These are phyloP conservation scores for Diphyllodes magnificus DNA, from an alignment of 2,113 vertebrate genomes.

Conservation along the genomic window DNA sequence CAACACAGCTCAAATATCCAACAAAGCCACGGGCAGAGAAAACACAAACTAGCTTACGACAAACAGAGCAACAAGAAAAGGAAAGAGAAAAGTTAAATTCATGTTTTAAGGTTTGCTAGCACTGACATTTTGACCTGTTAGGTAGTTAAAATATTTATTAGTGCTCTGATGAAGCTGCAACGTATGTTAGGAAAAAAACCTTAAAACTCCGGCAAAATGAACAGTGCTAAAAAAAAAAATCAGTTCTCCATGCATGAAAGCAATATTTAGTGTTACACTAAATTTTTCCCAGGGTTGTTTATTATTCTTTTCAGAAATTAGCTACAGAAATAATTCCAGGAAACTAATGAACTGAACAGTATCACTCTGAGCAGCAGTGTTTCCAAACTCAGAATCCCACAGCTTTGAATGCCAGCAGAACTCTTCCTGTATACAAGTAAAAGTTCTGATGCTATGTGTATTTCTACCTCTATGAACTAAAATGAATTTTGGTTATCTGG, in stretches of 20 bases:
- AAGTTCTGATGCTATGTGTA: not conserved
- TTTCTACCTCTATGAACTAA: not conserved
- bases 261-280: not conserved
- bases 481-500: not conserved
- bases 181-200: not conserved
- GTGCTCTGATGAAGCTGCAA: not conserved
- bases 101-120: not conserved
- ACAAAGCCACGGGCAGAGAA: not conserved
- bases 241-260: not conserved
- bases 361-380: not conserved
- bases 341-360: slow-evolving; percentile 49
- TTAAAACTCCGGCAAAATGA: not conserved
- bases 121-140: not conserved
- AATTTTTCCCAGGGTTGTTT: slow-evolving; percentile 26
- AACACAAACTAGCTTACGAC: not conserved
- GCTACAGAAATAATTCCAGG: slow-evolving; percentile 44
- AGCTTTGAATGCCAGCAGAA: not conserved
- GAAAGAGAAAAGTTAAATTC: not conserved
- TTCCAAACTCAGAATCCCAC: not conserved
- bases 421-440: not conserved
- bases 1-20: not conserved
- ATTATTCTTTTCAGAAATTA: slow-evolving; percentile 55
- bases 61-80: not conserved
- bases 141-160: not conserved
- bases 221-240: not conserved